Evolutionary conservation across 2,113 vertebrate genomes (phyloP).

Genomic region (Notothenia coriiceps): DNA sequence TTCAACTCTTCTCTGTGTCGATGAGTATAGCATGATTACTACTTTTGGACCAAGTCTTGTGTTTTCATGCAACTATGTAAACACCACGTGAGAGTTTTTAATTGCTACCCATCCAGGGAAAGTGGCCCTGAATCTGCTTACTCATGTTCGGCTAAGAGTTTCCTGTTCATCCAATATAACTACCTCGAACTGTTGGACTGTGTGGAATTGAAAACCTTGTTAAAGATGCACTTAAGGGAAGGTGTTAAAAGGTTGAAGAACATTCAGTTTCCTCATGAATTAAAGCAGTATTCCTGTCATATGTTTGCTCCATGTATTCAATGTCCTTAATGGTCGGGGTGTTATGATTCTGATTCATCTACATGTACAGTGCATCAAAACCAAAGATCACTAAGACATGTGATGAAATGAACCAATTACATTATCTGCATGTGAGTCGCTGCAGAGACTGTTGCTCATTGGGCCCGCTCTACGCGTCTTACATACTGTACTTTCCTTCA

Average conservation of each 20-base stretch:
- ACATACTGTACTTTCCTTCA: conserved; percentile 46
- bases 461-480: conserved; percentile 25
- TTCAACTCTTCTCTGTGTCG: no score
- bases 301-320: conserved; percentile 10
- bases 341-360: conserved; percentile 64
- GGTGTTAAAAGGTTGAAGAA: not conserved
- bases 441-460: conserved; percentile 33
- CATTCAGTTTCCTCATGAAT: not conserved
- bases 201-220: conserved; percentile 24
- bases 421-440: conserved; percentile 48
- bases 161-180: not conserved
- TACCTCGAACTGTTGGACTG: not conserved
- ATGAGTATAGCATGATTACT: no score
- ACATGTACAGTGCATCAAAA: conserved; percentile 41
- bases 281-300: conserved; percentile 18
- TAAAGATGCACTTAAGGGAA: conserved; percentile 27
- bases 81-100: conserved; percentile 11
- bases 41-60: not conserved
- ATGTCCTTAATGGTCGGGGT: conserved; percentile 30
- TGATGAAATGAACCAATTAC: conserved; percentile 60
- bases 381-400: conserved; percentile 48
- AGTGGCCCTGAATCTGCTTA: not conserved
- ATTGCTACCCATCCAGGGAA: conserved; percentile 8
- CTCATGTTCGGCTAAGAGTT: conserved; percentile 1
- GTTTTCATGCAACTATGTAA: conserved; percentile 1